Conservation (phyloP, 2,113 vertebrate genomes). For the Hymenochirus boettgeri region DNA sequence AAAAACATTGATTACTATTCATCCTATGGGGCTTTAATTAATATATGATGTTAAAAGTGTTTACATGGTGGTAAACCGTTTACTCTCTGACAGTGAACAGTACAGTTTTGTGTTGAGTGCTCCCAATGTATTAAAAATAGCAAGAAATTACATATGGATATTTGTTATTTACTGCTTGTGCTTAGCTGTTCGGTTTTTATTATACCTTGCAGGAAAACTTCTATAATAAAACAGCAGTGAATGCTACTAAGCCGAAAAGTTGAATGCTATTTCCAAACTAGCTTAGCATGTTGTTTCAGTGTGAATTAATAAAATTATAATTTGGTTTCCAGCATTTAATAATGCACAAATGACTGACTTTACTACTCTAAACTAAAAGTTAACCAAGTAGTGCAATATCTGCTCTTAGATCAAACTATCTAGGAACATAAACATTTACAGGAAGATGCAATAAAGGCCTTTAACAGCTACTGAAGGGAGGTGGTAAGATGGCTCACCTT, state of each 20-base stretch:
- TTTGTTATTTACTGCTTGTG: slow-evolving; percentile 5
- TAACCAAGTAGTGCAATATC: neutral
- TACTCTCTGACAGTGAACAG: neutral
- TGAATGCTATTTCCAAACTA: neutral
- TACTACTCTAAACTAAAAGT: neutral
- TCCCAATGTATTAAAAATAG: slow-evolving; percentile 11
- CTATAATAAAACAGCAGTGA: slow-evolving; percentile 4
- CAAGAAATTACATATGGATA: neutral
- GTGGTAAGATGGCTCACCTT: no score
- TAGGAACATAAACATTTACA: no score
- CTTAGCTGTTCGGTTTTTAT: neutral
- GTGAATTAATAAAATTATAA: neutral
- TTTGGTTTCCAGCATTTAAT: neutral
- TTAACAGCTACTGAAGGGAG: no score
- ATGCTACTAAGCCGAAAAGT: neutral
- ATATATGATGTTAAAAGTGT: neutral
- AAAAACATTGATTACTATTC: neutral
- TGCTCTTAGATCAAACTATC: no score
- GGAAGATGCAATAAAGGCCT: no score
- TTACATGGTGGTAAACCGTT: neutral
- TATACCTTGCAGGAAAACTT: neutral
- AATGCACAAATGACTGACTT: neutral
- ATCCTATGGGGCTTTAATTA: neutral
- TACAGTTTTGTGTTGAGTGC: neutral
- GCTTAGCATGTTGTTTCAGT: neutral